Conservation (phyloP, 35 echinoderm and acorn worm species). For the Strongylocentrotus purpuratus region DNA sequence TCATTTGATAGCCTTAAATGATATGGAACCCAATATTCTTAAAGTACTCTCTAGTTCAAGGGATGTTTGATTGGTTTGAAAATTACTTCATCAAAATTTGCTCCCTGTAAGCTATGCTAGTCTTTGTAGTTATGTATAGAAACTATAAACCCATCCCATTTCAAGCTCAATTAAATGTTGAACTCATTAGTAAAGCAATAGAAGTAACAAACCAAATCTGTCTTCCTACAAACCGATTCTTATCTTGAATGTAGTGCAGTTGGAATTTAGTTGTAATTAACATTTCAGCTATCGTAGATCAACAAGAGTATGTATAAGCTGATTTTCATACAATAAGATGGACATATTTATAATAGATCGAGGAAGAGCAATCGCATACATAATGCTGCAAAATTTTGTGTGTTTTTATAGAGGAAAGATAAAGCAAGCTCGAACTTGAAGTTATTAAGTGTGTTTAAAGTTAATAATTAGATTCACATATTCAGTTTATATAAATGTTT, state of each 20-base stretch:
- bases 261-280: neutral
- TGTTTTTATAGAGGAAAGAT: too few relatives aligned
- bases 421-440: too few relatives aligned
- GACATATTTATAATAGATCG: too few relatives aligned
- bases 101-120: neutral
- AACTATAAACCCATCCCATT: neutral
- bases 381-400: too few relatives aligned
- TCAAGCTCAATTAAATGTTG: neutral
- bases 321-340: neutral
- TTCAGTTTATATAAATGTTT: too few relatives aligned
- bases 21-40: neutral
- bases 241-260: neutral
- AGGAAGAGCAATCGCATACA: too few relatives aligned
- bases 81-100: neutral
- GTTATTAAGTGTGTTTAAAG: too few relatives aligned
- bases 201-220: slow-evolving; percentile 16
- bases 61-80: slow-evolving; percentile 3
- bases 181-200: neutral
- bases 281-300: neutral
- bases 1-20: neutral
- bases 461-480: too few relatives aligned
- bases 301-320: neutral
- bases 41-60: neutral
- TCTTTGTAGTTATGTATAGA: neutral
- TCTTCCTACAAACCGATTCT: neutral